Conservation (phyloP, 2,888 invertebrate species). For the Pseudeuparius sepicola region DNA sequence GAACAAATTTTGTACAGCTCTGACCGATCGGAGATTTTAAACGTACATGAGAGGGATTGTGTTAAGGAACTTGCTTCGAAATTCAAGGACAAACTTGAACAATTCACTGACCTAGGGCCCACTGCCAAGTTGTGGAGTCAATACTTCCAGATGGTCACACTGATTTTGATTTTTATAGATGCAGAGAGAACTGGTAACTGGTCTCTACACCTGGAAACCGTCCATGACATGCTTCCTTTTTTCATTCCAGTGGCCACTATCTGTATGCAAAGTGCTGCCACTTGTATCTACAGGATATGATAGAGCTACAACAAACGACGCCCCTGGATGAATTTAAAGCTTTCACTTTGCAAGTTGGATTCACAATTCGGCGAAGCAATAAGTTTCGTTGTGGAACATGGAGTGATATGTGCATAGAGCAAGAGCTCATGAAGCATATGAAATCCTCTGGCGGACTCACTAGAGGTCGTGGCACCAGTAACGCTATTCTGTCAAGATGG, state of each 20-base stretch:
- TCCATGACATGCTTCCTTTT: constrained; percentile 7
- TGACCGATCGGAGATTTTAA: constrained; percentile 8
- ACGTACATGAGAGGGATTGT: constrained; percentile 1
- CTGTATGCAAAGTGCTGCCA: constrained; percentile 9
- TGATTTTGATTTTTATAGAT: constrained; percentile 6
- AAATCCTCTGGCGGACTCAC: too few species aligned
- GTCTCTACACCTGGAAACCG: constrained; percentile 5
- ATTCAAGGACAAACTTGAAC: constrained; percentile 7
- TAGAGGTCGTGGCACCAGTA: too few species aligned
- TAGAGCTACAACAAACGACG: too few species aligned
- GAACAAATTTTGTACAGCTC: constrained; percentile 4
- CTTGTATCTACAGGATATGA: constrained; percentile 6
- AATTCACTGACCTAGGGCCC: constrained; percentile 4
- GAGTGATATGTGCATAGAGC: constrained; percentile 7
- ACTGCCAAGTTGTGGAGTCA: constrained; percentile 6
- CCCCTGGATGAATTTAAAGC: constrained; percentile 3
- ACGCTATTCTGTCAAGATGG: constrained; percentile 1
- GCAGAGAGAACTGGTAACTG: constrained; percentile 8
- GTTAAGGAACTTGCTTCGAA: constrained; percentile 7
- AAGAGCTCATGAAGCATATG: constrained; percentile 4
- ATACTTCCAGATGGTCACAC: constrained; percentile 10
- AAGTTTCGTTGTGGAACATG: constrained; percentile 5
- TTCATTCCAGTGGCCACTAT: too few species aligned
- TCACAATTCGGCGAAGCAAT: constrained; percentile 5
- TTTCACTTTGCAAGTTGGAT: constrained; percentile 1